Base-by-base conservation (phyloP, 2,797 vertebrate species). In the Peromyscus attwateri region DNA sequence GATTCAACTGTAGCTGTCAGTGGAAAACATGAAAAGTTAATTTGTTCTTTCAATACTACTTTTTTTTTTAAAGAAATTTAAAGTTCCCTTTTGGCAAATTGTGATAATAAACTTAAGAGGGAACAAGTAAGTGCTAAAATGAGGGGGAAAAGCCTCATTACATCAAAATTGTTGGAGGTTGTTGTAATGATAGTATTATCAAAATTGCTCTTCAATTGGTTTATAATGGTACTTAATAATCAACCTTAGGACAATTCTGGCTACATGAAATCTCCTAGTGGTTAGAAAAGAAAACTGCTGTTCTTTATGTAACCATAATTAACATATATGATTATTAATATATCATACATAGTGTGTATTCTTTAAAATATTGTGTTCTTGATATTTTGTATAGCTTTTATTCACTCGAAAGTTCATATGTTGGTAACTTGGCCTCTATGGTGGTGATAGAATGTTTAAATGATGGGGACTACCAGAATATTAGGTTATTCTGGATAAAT, bases 201-300 rank as follows among this genome's bases (percentile, higher is more conserved):
- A 89, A 96, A 87, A 91, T 52, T 89, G 82, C 89, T 77, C 37
- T 17, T 94, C 87, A 85, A n/a, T 71, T 94, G 29, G 37, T 76
- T 85, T 91, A 11, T 81, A 92, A 81, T 96, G 82, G 80, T 92
- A 88, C 37, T 89, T 95, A 85, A 83, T 91, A 82, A 94, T 81
- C 1, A 21, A 84, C 71, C 46, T 94, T 89, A 62, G 71, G 49
- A 60, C 6, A 79, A 55, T 85, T 92, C 31, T 71, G 46, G n/a
- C 43, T 68, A 1, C 34, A 73, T 46, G 40, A 94, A 85, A 88
- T 90, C 14, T 76, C 60, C 70, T 91, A 93, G 23, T 82, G 49
- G 2, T 73, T 57, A 92, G 31, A 49, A 70, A 49, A 89, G 66
- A 57, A 92, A 90, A 83, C 27, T 87, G 49, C 14, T 57, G 90